Evolutionary conservation across 2,888 invertebrate genomes (phyloP).

Genomic region (Chloromyia formosa): DNA sequence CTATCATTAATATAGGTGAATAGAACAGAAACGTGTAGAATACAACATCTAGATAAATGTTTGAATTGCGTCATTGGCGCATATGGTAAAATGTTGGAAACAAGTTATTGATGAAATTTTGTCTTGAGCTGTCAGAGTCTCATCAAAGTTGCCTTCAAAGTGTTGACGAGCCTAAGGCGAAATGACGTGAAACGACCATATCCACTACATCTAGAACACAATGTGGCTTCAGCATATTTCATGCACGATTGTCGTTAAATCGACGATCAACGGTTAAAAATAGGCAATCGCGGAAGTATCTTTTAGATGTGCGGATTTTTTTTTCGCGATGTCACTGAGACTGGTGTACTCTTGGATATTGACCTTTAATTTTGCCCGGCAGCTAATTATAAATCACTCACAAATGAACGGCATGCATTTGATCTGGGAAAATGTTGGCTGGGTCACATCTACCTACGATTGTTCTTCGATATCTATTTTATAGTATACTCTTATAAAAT

Average conservation of each 20-base stretch:
- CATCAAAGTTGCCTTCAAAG: background rate
- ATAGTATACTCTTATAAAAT: background rate
- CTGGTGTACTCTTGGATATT: constrained; percentile 35
- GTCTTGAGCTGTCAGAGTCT: background rate
- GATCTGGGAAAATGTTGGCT: too few species aligned
- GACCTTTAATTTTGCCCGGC: constrained; percentile 18
- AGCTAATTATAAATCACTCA: background rate
- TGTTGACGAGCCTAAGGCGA: background rate
- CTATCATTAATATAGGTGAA: background rate
- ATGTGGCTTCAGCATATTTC: background rate
- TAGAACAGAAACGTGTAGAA: background rate
- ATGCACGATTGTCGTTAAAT: background rate
- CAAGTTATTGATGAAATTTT: background rate
- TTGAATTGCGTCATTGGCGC: background rate
- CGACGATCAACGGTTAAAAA: background rate
- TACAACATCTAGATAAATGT: background rate
- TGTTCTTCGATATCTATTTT: background rate
- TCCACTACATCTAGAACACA: background rate
- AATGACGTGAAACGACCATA: constrained; percentile 1
- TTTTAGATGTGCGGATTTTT: background rate
- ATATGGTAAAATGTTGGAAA: background rate
- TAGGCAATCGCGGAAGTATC: constrained; percentile 7
- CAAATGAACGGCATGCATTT: background rate
- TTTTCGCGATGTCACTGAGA: background rate
- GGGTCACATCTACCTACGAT: too few species aligned